Evolutionary conservation across 2,888 invertebrate species (phyloP).

Genomic region (Carterocephalus palaemon): DNA sequence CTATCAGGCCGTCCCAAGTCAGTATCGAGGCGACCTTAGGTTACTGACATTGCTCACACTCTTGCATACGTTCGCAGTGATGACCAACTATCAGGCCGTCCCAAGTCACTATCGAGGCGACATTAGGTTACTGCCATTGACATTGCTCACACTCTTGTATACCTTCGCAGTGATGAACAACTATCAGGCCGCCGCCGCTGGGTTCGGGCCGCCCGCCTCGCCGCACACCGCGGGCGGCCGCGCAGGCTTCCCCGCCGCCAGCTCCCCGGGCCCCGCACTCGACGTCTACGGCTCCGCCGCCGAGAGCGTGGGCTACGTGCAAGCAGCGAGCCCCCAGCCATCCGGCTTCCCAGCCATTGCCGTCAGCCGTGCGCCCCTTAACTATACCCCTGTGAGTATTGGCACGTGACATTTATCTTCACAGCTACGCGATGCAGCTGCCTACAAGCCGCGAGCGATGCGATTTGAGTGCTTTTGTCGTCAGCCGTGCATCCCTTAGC

Average conservation of each 20-base stretch:
- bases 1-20: too few relatives aligned
- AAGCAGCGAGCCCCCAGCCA: constrained; percentile 98
- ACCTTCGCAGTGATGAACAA: constrained; percentile 94
- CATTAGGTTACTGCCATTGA: too few relatives aligned
- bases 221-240: constrained; percentile 86
- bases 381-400: constrained; percentile 92
- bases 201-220: constrained; percentile 89
- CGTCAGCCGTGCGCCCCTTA: constrained; percentile 94
- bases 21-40: too few relatives aligned
- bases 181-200: constrained; percentile 92
- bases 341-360: constrained; percentile 96
- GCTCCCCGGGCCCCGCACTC: constrained; percentile 94
- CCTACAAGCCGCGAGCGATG: too few relatives aligned
- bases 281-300: constrained; percentile 96
- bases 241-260: constrained; percentile 92
- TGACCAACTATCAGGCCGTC: too few relatives aligned
- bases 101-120: too few relatives aligned
- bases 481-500: too few relatives aligned
- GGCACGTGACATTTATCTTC: neutral
- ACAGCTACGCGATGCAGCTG: too few relatives aligned
- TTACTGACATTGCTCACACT: too few relatives aligned
- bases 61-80: too few relatives aligned
- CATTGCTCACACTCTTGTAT: constrained; percentile 22
- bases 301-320: constrained; percentile 95
- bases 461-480: too few relatives aligned